Evolutionary conservation across 2,888 invertebrate species (phyloP).

Genomic region (Hydraecia micacea): DNA sequence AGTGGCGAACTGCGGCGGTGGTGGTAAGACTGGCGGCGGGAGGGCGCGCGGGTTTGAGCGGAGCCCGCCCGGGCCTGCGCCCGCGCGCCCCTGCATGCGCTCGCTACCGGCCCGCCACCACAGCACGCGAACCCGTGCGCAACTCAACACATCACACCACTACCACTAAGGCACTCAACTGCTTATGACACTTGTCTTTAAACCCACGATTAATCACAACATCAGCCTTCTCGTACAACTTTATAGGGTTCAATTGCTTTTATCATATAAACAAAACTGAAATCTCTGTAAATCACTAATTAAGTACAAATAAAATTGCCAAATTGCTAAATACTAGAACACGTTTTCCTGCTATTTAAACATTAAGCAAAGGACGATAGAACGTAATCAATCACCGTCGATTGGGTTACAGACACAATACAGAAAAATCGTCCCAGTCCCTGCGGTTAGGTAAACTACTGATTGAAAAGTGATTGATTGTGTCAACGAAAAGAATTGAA

Average conservation of each 20-base stretch:
- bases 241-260: slow-evolving; percentile 2
- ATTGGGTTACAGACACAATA: slow-evolving; percentile 67
- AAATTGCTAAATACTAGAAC: neutral
- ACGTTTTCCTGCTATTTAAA: slow-evolving; percentile 8
- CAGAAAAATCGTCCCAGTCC: slow-evolving; percentile 69
- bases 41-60: slow-evolving; percentile 89
- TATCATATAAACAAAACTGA: neutral
- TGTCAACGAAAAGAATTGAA: slow-evolving; percentile 69
- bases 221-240: slow-evolving; percentile 44
- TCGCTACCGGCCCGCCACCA: slow-evolving; percentile 82
- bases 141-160: slow-evolving; percentile 67
- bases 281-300: neutral
- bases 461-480: slow-evolving; percentile 78
- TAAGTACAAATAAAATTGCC: neutral
- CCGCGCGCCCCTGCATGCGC: slow-evolving; percentile 89
- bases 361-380: slow-evolving; percentile 9
- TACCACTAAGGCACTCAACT: slow-evolving; percentile 59
- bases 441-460: slow-evolving; percentile 69
- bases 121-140: slow-evolving; percentile 66
- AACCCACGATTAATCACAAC: slow-evolving; percentile 53
- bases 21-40: slow-evolving; percentile 86
- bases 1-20: slow-evolving; percentile 87
- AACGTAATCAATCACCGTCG: slow-evolving; percentile 72
- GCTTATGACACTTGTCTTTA: slow-evolving; percentile 34
- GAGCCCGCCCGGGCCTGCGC: slow-evolving; percentile 87